A percentile compares a stretch with the other conserved stretches of the same genome.
These are phyloP conservation scores for Argyrosomus japonicus DNA, from an alignment of 2,113 vertebrate species.

Conservation along the genomic window DNA sequence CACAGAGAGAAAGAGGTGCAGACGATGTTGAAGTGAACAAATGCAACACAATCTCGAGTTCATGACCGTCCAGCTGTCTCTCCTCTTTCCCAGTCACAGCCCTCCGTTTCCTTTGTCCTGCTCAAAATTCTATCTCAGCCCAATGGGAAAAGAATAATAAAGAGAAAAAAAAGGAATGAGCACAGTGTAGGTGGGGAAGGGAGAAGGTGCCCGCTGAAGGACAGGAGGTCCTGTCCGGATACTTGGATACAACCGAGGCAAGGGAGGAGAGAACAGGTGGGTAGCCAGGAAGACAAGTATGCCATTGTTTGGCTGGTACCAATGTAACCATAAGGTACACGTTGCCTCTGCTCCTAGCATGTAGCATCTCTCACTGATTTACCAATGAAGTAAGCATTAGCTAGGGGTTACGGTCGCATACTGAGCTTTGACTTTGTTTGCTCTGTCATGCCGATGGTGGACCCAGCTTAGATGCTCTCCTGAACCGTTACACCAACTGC, in stretches of 20 bases:
- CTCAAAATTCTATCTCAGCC: constrained; percentile 9
- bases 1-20: constrained; percentile 21
- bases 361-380: constrained; percentile 34
- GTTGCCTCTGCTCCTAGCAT: constrained; percentile 32
- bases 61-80: constrained; percentile 52
- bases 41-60: constrained; percentile 54
- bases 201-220: constrained; percentile 43
- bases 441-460: constrained; percentile 65
- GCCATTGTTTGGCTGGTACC: constrained; percentile 57
- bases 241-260: constrained; percentile 37
- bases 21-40: constrained; percentile 31
- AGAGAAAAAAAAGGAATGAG: constrained; percentile 21
- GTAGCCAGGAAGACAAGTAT: constrained; percentile 59
- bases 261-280: constrained; percentile 64
- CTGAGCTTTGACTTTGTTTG: constrained; percentile 39
- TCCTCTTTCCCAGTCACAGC: constrained; percentile 26
- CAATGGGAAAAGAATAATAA: constrained; percentile 23
- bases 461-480: constrained; percentile 43
- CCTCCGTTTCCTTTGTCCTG: constrained; percentile 28
- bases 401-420: constrained; percentile 14
- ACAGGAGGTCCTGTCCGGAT: constrained; percentile 42
- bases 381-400: constrained; percentile 48
- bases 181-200: constrained; percentile 5
- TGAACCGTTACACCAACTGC: constrained; percentile 75
- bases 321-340: constrained; percentile 41